Evolutionary conservation across 2,797 vertebrate species (phyloP).

Genomic region (Gymnothorax reevesii): DNA sequence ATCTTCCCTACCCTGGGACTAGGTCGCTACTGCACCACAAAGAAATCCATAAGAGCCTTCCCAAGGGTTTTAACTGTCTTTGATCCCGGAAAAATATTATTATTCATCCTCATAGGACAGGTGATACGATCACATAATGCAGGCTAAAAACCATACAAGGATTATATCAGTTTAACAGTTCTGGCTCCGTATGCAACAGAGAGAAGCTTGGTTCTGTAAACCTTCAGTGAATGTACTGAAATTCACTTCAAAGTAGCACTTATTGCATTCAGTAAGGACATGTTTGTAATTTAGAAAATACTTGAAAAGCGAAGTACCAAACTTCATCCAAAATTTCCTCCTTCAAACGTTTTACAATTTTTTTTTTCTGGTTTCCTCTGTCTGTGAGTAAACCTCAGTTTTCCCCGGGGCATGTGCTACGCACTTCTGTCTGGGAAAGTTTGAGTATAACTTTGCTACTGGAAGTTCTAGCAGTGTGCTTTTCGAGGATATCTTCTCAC

Average conservation of each 20-base stretch:
- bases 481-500: not conserved
- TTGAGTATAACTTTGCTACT: not conserved
- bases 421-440: not conserved
- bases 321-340: not conserved
- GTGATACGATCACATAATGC: not conserved
- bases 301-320: not conserved
- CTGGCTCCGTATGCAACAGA: not conserved
- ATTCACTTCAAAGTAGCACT: not conserved
- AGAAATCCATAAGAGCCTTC: not conserved
- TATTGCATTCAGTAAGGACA: not conserved
- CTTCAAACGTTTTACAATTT: not conserved
- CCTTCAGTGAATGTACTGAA: not conserved
- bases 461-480: not conserved
- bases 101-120: not conserved
- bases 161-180: constrained; percentile 5
- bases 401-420: not conserved
- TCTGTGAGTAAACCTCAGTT: not conserved
- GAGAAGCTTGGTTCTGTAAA: not conserved
- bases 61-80: not conserved
- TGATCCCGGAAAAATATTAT: not conserved
- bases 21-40: not conserved
- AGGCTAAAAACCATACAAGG: not conserved
- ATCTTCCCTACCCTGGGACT: not conserved
- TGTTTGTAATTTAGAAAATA: not conserved
- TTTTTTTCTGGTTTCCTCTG: not conserved